Base-by-base conservation (phyloP, 2,888 invertebrate species). In the Copidosoma aretas region DNA sequence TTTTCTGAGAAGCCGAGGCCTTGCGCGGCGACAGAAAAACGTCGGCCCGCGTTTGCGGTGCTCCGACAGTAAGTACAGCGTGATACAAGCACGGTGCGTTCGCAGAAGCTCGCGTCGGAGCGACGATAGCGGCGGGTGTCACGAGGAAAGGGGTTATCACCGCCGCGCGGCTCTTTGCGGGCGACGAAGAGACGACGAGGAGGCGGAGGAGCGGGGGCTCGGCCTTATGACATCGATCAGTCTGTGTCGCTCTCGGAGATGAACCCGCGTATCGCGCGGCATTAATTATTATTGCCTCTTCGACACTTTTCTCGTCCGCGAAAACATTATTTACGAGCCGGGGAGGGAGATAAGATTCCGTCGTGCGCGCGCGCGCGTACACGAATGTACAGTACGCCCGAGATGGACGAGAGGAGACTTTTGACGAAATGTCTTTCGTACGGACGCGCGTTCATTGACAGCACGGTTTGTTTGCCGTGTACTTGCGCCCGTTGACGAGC, bases 261-360 rank as follows among this genome's bases (percentile, higher is more conserved):
- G 68, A 75, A 68, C 72, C 12, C 49, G 39, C 32, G 12, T 80
- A 81, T 82, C 82, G 76, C 75, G 75, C 68, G 78, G 80, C 82
- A 82, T 83, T 82, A 82, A 83, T 83, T 82, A 82, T 83, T 82
- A 82, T 82, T 83, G 82, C 82, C 77, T 80, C 77, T 77, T 79
- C 79, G 81, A 82, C 82, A 82, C 82, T 82, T 78, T 78, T 79
- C 75, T 75, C 67, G 67, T 62, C 68, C 73, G 73, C 71, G 73
- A 73, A 74, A 77, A 77, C 75, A 75, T 75, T 75, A 75, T 77
- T 75, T 75, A 74, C 74, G 32, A 32, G 54, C 39, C 21, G 14
- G 17, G 8, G 25, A 4, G 51, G 41, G 56, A 24, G 58, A 71
- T 71, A 71, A 70, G 60, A 61, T 60, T 53, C 15, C 24, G 10